Base-by-base conservation (phyloP, 2,888 invertebrate genomes). In the Dasypogon diadema region DNA sequence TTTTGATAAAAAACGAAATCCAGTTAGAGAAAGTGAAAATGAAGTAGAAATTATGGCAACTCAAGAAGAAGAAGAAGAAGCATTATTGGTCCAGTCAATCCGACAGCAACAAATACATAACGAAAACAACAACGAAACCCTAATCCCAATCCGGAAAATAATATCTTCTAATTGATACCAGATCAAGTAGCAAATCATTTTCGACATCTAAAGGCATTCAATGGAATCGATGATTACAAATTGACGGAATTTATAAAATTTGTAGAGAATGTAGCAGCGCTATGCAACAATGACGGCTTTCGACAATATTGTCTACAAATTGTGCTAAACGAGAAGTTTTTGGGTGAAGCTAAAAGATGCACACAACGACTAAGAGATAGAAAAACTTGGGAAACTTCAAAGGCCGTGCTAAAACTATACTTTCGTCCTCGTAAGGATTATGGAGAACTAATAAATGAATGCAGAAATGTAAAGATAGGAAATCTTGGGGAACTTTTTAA, bases 361-460 rank as follows among this genome's bases (percentile, higher is more conserved):
- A n/a, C 24, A 18, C 56, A 56, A 56, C 56, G 56, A 24, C 26
- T 56, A 12, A 8, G 56, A 24, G 12, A 56, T 18, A 56, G 8
- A 21, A 10, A 24, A n/a, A 56, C 26, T 1, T 56, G 56, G 56
- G 56, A 56, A 2, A 56, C 56, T n/a, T 10, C 56, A 56, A 24
- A 24, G 24, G 26, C 22, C 8, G 72, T 34, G 16, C 10, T 37
- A 22, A 60, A 55, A 14, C 72, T 55, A 30, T 55, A 72, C 12
- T 72, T 72, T 21, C 30, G 55, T 34, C 72, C 72, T 21, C 72
- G 72, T 4, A 55, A 55, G 8, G 72, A 55, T n/a, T 55, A 72
- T 72, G 70, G 16, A 10, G 70, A 72, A 16, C 51, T 72, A 8
- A 34, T 72, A 14, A 72, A 54, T n/a, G 70, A 51, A 72, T 68